phyloP scores from a whole-genome alignment of 2,113 vertebrate genomes.

The Sphaerodactylus townsendi region DNA sequence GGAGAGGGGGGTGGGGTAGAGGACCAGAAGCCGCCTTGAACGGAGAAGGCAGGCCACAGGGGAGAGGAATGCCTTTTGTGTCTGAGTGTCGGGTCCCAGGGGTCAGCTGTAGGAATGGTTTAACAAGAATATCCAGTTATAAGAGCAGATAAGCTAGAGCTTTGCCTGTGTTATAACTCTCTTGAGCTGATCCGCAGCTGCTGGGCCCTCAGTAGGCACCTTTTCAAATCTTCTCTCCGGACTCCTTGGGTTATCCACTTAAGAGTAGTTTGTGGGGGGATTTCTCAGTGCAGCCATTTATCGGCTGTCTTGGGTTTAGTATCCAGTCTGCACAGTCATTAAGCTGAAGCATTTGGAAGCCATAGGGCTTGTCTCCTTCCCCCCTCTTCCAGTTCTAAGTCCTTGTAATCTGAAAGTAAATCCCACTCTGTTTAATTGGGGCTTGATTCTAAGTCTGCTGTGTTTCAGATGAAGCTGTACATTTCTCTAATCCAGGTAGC shows the following conservation, averaged over 20 bases:
- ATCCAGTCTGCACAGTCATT: neutral
- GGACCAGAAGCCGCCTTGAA: neutral
- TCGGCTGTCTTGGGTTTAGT: neutral
- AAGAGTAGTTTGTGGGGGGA: neutral
- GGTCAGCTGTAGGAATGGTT: conserved; percentile 1
- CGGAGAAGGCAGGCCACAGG: neutral
- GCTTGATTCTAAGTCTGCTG: neutral
- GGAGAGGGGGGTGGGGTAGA: neutral
- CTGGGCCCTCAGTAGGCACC: neutral
- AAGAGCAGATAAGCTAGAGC: conserved; percentile 12
- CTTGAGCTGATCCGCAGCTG: neutral
- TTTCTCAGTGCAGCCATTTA: neutral
- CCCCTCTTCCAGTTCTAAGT: no score
- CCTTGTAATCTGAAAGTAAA: neutral
- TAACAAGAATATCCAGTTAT: conserved; percentile 1
- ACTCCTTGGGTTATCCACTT: neutral
- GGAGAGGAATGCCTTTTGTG: neutral
- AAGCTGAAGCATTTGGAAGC: neutral
- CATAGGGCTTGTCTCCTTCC: neutral
- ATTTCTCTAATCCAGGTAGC: neutral
- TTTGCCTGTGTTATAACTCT: neutral
- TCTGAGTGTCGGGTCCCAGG: conserved; percentile 1
- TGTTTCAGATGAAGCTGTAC: neutral
- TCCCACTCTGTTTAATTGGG: neutral
- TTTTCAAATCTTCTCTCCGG: neutral